phyloP scores from a whole-genome alignment of 2,888 invertebrate genomes.

The Agelastica alni region DNA sequence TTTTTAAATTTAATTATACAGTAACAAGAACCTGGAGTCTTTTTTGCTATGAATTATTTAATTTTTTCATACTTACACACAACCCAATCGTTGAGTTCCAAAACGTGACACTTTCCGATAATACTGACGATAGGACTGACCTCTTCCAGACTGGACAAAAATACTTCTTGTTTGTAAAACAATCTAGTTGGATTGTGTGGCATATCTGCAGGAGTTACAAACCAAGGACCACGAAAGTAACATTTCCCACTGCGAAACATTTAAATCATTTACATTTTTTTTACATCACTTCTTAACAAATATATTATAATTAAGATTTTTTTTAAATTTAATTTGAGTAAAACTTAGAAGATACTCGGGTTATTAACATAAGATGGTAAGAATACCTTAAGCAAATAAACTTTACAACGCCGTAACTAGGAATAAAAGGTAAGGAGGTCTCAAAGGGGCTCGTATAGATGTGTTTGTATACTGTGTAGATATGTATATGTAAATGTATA shows the following conservation, averaged over 20 bases:
- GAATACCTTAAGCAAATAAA: too few relatives aligned
- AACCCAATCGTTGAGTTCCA: constrained; percentile 88
- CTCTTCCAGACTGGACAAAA: constrained; percentile 89
- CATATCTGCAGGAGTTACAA: constrained; percentile 87
- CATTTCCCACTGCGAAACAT: constrained; percentile 79
- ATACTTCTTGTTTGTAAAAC: constrained; percentile 93
- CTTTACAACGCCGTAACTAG: too few relatives aligned
- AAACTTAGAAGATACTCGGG: too few relatives aligned
- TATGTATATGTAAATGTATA: too few relatives aligned
- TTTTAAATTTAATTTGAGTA: neutral
- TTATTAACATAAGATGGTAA: too few relatives aligned
- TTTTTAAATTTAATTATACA: constrained; percentile 4
- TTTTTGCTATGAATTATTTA: too few relatives aligned
- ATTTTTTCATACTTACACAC: constrained; percentile 66
- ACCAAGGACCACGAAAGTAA: constrained; percentile 93
- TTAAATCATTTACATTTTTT: too few relatives aligned
- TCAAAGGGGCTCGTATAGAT: too few relatives aligned
- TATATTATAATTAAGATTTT: neutral
- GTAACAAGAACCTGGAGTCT: too few relatives aligned
- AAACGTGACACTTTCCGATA: constrained; percentile 87
- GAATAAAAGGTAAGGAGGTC: too few relatives aligned
- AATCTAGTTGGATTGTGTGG: constrained; percentile 76
- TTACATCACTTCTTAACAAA: too few relatives aligned
- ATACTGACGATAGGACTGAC: constrained; percentile 89
- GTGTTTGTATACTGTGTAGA: too few relatives aligned